Conservation (phyloP, 2,113 vertebrate genomes). For the Nothoprocta perdicaria region DNA sequence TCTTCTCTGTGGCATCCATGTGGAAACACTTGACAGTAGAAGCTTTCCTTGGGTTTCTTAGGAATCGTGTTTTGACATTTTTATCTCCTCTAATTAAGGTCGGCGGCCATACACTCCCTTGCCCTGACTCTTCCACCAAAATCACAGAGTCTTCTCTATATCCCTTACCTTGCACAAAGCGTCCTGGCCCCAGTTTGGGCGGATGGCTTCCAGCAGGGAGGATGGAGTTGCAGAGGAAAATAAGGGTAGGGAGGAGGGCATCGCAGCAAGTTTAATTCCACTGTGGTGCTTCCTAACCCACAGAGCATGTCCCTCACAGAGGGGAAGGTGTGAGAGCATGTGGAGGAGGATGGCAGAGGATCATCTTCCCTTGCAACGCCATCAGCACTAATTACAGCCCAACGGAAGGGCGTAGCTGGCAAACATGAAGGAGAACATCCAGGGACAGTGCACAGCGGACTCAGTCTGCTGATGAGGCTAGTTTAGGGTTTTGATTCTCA, state of each 20-base stretch:
- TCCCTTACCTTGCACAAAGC: constrained; percentile 2
- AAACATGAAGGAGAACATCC: constrained; percentile 41
- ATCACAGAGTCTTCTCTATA: background rate
- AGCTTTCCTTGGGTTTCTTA: constrained; percentile 35
- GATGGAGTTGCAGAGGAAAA: background rate
- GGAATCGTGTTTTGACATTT: constrained; percentile 33
- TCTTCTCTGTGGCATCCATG: constrained; percentile 53
- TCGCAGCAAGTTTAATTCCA: constrained; percentile 50
- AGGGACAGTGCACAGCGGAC: background rate
- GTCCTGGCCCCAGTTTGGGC: background rate
- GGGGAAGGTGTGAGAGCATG: constrained; percentile 62
- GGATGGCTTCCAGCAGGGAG: rapidly evolving
- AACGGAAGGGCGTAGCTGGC: constrained; percentile 43
- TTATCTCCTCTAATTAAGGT: constrained; percentile 52
- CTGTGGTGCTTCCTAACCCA: background rate
- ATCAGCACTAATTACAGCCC: constrained; percentile 58
- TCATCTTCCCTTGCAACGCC: constrained; percentile 35
- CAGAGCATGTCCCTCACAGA: constrained; percentile 44
- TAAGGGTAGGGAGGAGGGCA: background rate
- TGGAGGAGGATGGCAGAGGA: constrained; percentile 32
- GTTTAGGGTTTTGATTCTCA: background rate
- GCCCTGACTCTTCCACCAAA: background rate
- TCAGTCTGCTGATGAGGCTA: background rate
- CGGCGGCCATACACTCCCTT: background rate
- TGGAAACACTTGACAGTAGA: constrained; percentile 28